Conservation (phyloP, 2,888 invertebrate species). For the Ethmia dodecea region DNA sequence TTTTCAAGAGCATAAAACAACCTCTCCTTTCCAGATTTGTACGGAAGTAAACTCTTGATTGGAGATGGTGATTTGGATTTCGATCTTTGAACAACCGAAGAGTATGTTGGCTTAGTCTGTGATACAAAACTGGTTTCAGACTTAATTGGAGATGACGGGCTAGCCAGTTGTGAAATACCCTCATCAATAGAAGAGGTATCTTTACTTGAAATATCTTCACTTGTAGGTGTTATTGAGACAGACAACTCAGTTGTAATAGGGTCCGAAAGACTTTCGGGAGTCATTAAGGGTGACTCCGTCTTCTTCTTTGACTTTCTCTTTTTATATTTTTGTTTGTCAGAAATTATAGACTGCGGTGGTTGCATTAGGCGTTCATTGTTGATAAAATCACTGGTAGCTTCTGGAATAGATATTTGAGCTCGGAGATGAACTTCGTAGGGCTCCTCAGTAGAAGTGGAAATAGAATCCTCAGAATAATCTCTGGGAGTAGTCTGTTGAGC, state of each 20-base stretch:
- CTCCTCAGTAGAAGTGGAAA: constrained; percentile 72
- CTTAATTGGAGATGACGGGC: constrained; percentile 33
- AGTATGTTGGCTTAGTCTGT: constrained; percentile 55
- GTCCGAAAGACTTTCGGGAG: constrained; percentile 70
- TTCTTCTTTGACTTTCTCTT: constrained; percentile 61
- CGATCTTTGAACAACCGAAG: constrained; percentile 69
- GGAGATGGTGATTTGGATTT: constrained; percentile 72
- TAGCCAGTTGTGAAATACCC: constrained; percentile 61
- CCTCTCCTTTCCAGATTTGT: constrained; percentile 52
- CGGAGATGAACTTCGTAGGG: constrained; percentile 80
- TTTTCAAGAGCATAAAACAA: constrained; percentile 57
- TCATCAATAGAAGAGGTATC: constrained; percentile 66
- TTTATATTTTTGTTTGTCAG: constrained; percentile 57
- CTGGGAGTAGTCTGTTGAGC: constrained; percentile 78
- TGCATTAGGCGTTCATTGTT: constrained; percentile 53
- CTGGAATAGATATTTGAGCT: constrained; percentile 76
- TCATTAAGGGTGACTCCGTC: constrained; percentile 49
- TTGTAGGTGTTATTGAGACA: constrained; percentile 60
- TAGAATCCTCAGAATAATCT: constrained; percentile 67
- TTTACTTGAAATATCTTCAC: constrained; percentile 59
- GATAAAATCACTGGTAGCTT: constrained; percentile 53
- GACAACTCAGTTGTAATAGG: constrained; percentile 70
- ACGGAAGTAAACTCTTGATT: constrained; percentile 40
- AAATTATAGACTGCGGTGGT: constrained; percentile 39
- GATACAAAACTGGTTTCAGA: constrained; percentile 24